Conservation (phyloP, 1,140 invertebrate species). For the Thalassaphorura encarpata region DNA sequence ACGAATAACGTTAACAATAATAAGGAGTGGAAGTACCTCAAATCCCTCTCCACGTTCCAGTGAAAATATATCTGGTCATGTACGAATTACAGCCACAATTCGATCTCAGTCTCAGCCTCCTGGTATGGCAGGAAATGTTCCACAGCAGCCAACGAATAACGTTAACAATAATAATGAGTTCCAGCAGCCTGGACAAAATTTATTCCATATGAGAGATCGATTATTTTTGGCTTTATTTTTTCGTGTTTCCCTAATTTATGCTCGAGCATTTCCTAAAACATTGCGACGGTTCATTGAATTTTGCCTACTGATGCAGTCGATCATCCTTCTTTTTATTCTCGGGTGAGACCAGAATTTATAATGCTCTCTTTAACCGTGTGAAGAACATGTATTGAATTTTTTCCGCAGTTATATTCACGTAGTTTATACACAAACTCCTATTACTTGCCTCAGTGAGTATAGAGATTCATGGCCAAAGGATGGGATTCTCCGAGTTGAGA, state of each 20-base stretch:
- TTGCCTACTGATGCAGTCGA: conserved; percentile 72
- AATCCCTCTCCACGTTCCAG: too few species aligned
- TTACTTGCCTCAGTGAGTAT: conserved; percentile 84
- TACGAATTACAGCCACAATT: conserved; percentile 12
- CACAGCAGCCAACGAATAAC: conserved; percentile 23
- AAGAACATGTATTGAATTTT: too few species aligned
- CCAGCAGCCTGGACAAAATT: conserved; percentile 29
- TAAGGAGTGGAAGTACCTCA: too few species aligned
- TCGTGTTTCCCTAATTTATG: conserved; percentile 79
- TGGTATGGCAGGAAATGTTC: background rate
- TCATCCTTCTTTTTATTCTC: conserved; percentile 25
- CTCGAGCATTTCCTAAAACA: conserved; percentile 72
- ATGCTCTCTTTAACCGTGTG: too few species aligned
- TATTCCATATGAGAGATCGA: conserved; percentile 64
- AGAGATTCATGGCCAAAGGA: conserved; percentile 85
- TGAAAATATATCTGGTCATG: too few species aligned
- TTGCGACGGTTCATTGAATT: conserved; percentile 83
- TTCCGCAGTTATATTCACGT: conserved; percentile 76
- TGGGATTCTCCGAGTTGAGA: conserved; percentile 93
- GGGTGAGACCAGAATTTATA: conserved; percentile 2
- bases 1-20: conserved; percentile 32
- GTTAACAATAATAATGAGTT: conserved; percentile 30
- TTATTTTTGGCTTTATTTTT: conserved; percentile 94
- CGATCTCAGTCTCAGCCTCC: conserved; percentile 5
- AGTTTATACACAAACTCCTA: conserved; percentile 81